Conservation (phyloP, 2,113 vertebrate species). For the Tylochromis polylepis region DNA sequence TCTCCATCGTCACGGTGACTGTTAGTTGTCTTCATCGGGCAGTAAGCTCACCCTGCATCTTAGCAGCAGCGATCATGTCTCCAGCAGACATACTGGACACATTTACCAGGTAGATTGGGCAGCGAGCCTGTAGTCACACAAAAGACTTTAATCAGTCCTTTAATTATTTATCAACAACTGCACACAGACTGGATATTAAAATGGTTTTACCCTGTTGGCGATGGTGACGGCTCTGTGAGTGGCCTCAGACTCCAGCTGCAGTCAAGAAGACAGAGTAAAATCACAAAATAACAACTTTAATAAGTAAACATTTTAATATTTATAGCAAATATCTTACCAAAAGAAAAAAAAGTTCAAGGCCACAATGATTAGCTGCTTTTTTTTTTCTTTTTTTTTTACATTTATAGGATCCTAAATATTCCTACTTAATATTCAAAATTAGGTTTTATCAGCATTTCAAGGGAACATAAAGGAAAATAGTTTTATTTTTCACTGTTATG, state of each 20-base stretch:
- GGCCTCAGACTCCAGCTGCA: slow-evolving; percentile 92
- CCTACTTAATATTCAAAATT: background rate
- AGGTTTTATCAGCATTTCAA: background rate
- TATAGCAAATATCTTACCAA: background rate
- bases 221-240: slow-evolving; percentile 93
- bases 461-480: background rate
- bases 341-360: background rate
- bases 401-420: background rate
- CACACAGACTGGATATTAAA: background rate
- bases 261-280: background rate
- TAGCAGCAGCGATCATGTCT: slow-evolving; percentile 87
- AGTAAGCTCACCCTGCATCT: slow-evolving; percentile 87
- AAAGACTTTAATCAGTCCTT: background rate
- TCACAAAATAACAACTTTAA: background rate
- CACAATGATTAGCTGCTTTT: background rate
- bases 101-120: slow-evolving; percentile 91
- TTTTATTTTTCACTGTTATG: background rate
- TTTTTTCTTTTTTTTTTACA: background rate
- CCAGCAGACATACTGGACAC: slow-evolving; percentile 92
- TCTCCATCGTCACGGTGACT: background rate
- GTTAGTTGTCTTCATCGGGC: background rate
- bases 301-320: background rate
- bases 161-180: background rate
- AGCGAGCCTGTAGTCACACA: slow-evolving; percentile 79
- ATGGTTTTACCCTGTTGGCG: slow-evolving; percentile 85